Evolutionary conservation across 2,888 invertebrate species (phyloP).

Genomic region (Biston betularia): DNA sequence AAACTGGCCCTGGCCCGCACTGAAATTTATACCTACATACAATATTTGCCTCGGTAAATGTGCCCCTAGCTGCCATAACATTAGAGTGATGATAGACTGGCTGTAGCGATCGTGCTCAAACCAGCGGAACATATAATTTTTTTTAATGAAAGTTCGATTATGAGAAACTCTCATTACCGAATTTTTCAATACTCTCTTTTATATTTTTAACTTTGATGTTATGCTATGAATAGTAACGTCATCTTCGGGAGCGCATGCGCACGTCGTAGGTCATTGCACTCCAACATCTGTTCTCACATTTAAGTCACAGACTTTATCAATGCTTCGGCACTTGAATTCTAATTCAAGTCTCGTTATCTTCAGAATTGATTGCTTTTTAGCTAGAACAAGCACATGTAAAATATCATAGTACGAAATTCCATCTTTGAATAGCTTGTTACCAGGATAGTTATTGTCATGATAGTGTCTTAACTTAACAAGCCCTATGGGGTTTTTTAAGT

Average conservation of each 20-base stretch:
- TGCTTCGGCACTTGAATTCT: constrained; percentile 59
- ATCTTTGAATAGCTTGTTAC: too few species aligned
- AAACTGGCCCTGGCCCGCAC: too few species aligned
- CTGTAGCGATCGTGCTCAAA: too few species aligned
- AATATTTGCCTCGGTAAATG: too few species aligned
- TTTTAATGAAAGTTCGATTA: too few species aligned
- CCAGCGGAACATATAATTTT: too few species aligned
- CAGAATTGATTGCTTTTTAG: constrained; percentile 24
- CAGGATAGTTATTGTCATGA: too few species aligned
- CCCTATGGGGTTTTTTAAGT: too few species aligned
- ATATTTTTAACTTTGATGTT: constrained; percentile 53
- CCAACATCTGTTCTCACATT: constrained; percentile 82
- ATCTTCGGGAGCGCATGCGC: constrained; percentile 56
- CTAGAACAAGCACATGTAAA: constrained; percentile 20
- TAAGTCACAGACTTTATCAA: constrained; percentile 73
- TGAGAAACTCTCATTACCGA: neutral
- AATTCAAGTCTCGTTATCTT: constrained; percentile 49
- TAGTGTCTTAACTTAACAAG: too few species aligned
- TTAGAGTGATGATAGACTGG: too few species aligned
- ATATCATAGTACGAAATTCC: neutral
- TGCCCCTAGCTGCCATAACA: too few species aligned
- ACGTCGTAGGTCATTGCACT: constrained; percentile 72
- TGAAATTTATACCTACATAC: too few species aligned
- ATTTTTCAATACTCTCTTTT: neutral
- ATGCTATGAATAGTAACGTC: constrained; percentile 63